phyloP scores from a whole-genome alignment of 2,113 vertebrate species.

The Bubalus kerabau region DNA sequence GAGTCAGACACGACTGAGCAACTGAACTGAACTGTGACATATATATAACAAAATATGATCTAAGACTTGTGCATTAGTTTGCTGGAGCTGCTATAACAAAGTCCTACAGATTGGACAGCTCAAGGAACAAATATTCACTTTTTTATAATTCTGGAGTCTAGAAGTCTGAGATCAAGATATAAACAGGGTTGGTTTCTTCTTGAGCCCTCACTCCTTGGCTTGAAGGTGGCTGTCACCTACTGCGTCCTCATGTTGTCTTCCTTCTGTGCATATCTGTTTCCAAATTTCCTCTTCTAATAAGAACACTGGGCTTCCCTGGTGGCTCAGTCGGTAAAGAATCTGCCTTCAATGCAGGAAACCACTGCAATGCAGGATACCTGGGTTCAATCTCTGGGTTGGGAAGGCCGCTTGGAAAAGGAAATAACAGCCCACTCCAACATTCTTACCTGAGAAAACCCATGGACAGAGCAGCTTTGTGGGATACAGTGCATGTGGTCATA shows the following conservation, averaged over 20 bases:
- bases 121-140: neutral
- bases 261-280: neutral
- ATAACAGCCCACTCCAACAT: no score
- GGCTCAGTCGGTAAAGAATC: no score
- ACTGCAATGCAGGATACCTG: no score
- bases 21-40: neutral
- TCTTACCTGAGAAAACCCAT: no score
- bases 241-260: neutral
- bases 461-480: no score
- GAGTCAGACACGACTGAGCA: rapidly evolving
- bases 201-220: neutral
- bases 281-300: neutral
- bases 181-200: neutral
- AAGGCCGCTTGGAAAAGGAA: no score
- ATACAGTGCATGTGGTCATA: no score
- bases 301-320: neutral
- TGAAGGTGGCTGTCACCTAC: neutral
- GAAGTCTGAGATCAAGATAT: neutral
- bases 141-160: neutral
- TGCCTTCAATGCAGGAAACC: no score
- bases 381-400: no score
- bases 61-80: neutral
- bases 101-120: neutral
- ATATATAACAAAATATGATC: neutral
- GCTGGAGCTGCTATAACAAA: neutral